Evolutionary conservation across 2,113 vertebrate genomes (phyloP).

Genomic region (Hassar affinis): DNA sequence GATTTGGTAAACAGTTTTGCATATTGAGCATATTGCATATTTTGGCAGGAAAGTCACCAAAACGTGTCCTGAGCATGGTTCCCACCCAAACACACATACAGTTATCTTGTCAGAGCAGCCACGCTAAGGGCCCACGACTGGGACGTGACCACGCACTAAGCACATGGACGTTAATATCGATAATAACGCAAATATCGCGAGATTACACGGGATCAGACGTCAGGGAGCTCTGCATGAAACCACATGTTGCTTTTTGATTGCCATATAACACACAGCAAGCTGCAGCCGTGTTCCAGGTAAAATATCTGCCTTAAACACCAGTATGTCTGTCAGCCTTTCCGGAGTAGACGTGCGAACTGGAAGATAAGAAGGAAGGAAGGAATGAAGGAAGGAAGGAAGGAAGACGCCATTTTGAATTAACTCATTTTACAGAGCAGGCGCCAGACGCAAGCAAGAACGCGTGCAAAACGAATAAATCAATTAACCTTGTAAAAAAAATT

Average conservation of each 20-base stretch:
- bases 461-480: neutral
- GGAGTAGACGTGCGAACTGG: conserved; percentile 55
- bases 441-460: neutral
- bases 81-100: neutral
- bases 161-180: neutral
- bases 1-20: neutral
- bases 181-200: neutral
- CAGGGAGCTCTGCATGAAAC: neutral
- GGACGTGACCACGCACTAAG: neutral
- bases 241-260: neutral
- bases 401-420: conserved; percentile 74
- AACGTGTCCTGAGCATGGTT: neutral
- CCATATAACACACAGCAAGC: neutral
- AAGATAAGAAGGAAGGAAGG: conserved; percentile 20
- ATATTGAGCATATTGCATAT: no score
- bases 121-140: neutral
- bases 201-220: neutral
- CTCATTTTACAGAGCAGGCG: neutral
- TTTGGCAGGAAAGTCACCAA: neutral
- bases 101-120: conserved; percentile 27
- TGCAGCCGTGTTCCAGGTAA: no score
- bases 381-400: conserved; percentile 59
- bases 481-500: conserved; percentile 3
- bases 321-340: neutral
- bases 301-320: neutral